Percentiles rank a stretch among this genome's conserved stretches.
These are phyloP conservation scores for Lasioglossum morio DNA, from an alignment of 2,888 invertebrate genomes.

Conservation along the genomic window DNA sequence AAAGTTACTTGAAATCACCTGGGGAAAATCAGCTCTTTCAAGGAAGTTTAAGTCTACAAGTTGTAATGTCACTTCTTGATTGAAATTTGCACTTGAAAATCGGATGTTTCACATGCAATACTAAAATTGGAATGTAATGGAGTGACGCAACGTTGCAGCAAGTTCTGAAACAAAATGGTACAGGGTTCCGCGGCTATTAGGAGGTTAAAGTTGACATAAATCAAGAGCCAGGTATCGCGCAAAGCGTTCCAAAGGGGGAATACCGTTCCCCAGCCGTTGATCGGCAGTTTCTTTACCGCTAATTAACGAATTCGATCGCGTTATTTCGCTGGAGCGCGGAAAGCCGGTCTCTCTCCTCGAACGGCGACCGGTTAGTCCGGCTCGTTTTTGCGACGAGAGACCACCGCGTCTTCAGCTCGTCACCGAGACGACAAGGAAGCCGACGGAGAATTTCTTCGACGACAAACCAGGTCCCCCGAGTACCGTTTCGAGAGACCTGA, in stretches of 20 bases:
- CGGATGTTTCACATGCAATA: too few relatives aligned
- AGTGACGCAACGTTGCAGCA: too few relatives aligned
- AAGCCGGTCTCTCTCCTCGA: neutral
- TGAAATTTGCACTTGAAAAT: too few relatives aligned
- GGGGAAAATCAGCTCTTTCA: too few relatives aligned
- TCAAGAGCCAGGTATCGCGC: neutral
- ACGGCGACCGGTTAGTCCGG: conserved; percentile 19
- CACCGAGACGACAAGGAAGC: conserved; percentile 2
- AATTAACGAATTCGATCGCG: conserved; percentile 17
- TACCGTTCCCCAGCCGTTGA: neutral
- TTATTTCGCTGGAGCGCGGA: conserved; percentile 15
- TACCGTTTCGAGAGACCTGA: conserved; percentile 3
- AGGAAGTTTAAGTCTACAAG: too few relatives aligned
- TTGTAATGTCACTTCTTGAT: too few relatives aligned
- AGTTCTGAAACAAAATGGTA: too few relatives aligned
- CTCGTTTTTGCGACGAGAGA: conserved; percentile 8
- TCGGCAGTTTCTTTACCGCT: neutral
- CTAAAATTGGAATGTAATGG: too few relatives aligned
- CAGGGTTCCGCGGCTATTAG: too few relatives aligned
- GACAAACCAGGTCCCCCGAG: conserved; percentile 13
- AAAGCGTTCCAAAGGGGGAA: neutral
- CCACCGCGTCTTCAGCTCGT: neutral
- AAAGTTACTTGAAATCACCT: too few relatives aligned
- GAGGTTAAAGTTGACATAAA: neutral
- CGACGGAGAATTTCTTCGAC: conserved; percentile 10